phyloP scores from a whole-genome alignment of 2,888 invertebrate species.

The Lumbricus terrestris region DNA sequence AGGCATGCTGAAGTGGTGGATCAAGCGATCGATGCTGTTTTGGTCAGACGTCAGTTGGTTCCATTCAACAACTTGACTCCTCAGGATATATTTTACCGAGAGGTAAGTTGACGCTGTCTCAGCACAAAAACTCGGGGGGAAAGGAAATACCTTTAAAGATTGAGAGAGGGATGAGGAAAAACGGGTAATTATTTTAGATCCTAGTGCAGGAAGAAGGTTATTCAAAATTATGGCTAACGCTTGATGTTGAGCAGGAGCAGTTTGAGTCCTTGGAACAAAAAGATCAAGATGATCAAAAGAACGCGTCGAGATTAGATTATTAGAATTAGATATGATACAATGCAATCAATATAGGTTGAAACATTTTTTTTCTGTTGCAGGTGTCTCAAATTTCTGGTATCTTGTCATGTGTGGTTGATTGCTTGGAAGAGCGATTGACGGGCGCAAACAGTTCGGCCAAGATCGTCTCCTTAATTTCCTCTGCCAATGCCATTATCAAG shows the following conservation, averaged over 20 bases:
- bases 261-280: too few relatives aligned
- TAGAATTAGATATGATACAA: too few relatives aligned
- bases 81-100: slow-evolving; percentile 75
- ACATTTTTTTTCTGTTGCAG: slow-evolving; percentile 13
- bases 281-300: too few relatives aligned
- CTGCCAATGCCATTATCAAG: slow-evolving; percentile 66
- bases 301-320: too few relatives aligned
- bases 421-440: slow-evolving; percentile 67
- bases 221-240: too few relatives aligned
- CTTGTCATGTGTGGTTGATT: slow-evolving; percentile 67
- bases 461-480: slow-evolving; percentile 64
- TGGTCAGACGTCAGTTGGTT: slow-evolving; percentile 55
- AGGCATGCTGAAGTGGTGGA: slow-evolving; percentile 62
- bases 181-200: too few relatives aligned
- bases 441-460: slow-evolving; percentile 66
- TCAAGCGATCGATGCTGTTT: slow-evolving; percentile 65
- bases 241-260: too few relatives aligned
- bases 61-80: slow-evolving; percentile 65
- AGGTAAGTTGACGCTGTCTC: slow-evolving; percentile 56
- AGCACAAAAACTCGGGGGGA: too few relatives aligned
- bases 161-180: too few relatives aligned
- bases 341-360: neutral
- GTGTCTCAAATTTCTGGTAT: slow-evolving; percentile 63
- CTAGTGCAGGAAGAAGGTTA: too few relatives aligned
- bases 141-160: too few relatives aligned